Evolutionary conservation across 1,140 invertebrate species (phyloP).

Genomic region (Drosophila mauritiana): DNA sequence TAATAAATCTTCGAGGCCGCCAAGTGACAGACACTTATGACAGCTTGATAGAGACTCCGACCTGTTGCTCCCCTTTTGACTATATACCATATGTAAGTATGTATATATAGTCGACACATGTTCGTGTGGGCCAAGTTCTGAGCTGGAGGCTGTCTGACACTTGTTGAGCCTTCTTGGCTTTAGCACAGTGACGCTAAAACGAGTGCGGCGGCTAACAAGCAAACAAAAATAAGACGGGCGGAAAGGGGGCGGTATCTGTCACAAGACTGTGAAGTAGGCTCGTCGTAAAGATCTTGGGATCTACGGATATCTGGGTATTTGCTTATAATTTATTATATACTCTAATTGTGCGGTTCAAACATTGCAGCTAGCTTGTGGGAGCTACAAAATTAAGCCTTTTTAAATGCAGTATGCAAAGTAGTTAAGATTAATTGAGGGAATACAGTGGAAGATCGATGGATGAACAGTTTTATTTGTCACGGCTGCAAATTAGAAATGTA

Average conservation of each 20-base stretch:
- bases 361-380: conserved; percentile 16
- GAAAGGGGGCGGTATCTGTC: conserved; percentile 13
- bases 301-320: not conserved
- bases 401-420: conserved; percentile 18
- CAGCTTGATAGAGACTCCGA: conserved; percentile 19
- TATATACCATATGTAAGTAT: not conserved
- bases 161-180: conserved; percentile 37
- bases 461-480: not conserved
- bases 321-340: conserved; percentile 19
- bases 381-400: not conserved
- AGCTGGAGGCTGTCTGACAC: conserved; percentile 4
- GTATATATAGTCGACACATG: not conserved
- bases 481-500: not conserved
- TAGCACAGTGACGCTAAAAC: conserved; percentile 35
- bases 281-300: conserved; percentile 28
- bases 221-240: not conserved
- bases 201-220: conserved; percentile 6
- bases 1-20: conserved; percentile 65
- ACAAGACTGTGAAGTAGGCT: conserved; percentile 30
- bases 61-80: not conserved
- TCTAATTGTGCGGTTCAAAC: conserved; percentile 5
- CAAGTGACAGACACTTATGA: conserved; percentile 35
- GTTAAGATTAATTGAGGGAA: conserved; percentile 25
- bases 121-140: conserved; percentile 1
- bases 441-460: not conserved